A percentile compares a stretch with the other conserved stretches of the same genome.
Conservation (phyloP, 2,797 vertebrate species). For the Alectoris magna region DNA sequence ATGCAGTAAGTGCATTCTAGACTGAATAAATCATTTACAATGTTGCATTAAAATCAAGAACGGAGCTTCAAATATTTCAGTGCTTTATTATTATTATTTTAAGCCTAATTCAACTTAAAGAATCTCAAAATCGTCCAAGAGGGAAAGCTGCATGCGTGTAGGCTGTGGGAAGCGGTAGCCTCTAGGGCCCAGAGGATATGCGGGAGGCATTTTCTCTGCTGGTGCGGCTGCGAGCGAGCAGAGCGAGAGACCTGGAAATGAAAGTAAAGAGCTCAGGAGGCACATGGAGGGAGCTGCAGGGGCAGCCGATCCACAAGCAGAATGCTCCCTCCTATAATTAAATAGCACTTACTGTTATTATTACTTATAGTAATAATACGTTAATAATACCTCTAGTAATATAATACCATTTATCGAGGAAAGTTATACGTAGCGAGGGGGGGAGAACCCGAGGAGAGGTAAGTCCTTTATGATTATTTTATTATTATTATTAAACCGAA, state of each 20-base stretch:
- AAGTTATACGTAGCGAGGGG: conserved; percentile 75
- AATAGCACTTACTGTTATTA: conserved; percentile 84
- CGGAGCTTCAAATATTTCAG: not conserved
- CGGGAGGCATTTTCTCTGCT: conserved; percentile 76
- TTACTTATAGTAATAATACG: conserved; percentile 83
- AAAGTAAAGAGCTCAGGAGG: conserved; percentile 81
- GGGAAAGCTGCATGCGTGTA: conserved; percentile 7
- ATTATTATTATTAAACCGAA: conserved; percentile 7
- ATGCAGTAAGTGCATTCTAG: not conserved
- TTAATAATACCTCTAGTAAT: conserved; percentile 85
- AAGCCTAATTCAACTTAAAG: conserved; percentile 34
- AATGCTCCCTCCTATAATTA: conserved; percentile 83
- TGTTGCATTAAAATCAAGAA: conserved; percentile 4
- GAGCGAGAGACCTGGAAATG: conserved; percentile 80
- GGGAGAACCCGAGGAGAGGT: conserved; percentile 78
- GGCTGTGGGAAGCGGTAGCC: conserved; percentile 54
- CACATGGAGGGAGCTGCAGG: conserved; percentile 80
- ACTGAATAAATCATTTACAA: not conserved
- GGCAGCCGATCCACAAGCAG: conserved; percentile 78
- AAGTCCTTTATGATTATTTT: conserved; percentile 73
- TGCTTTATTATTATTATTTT: not conserved
- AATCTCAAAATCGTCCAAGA: conserved; percentile 10
- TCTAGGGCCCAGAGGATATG: conserved; percentile 73
- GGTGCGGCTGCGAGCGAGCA: conserved; percentile 72
- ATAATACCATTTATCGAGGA: conserved; percentile 81